A percentile compares a stretch with the other conserved stretches of the same genome.
Conservation (phyloP, 1,140 invertebrate species). For the Drosophila insularis region DNA sequence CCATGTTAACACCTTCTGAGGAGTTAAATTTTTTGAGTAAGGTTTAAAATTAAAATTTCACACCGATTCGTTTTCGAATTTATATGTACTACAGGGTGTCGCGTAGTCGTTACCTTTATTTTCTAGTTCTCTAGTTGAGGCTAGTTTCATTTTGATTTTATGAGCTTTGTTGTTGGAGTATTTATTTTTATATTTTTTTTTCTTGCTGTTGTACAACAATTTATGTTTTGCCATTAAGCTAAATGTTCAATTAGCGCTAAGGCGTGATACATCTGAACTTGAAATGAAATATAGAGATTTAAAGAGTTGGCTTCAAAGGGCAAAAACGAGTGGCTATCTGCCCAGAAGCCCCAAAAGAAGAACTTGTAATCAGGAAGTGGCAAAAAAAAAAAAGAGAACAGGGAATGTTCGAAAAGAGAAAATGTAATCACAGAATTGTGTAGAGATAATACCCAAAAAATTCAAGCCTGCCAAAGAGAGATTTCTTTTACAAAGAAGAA, state of each 20-base stretch:
- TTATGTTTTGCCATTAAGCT: conserved; percentile 75
- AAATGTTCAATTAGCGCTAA: conserved; percentile 69
- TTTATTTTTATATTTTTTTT: conserved; percentile 10
- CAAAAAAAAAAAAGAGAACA: no score
- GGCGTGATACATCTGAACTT: conserved; percentile 66
- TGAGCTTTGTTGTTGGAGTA: conserved; percentile 10
- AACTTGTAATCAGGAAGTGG: conserved; percentile 3
- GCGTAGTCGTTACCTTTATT: neutral
- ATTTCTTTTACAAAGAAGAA: neutral
- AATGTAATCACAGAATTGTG: neutral
- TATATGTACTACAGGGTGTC: neutral
- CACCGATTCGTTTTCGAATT: no score
- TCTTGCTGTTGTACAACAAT: conserved; percentile 48
- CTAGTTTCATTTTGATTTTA: conserved; percentile 47
- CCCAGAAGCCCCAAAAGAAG: neutral
- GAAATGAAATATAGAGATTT: conserved; percentile 25
- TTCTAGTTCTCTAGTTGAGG: neutral
- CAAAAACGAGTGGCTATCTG: neutral
- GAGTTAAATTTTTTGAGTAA: no score
- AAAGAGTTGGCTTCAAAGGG: conserved; percentile 3
- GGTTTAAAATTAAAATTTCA: no score
- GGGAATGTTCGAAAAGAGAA: neutral
- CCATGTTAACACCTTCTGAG: no score
- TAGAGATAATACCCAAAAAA: neutral
- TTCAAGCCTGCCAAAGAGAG: neutral